Conservation (phyloP, 2,888 invertebrate genomes). For the Gryllus longicercus region DNA sequence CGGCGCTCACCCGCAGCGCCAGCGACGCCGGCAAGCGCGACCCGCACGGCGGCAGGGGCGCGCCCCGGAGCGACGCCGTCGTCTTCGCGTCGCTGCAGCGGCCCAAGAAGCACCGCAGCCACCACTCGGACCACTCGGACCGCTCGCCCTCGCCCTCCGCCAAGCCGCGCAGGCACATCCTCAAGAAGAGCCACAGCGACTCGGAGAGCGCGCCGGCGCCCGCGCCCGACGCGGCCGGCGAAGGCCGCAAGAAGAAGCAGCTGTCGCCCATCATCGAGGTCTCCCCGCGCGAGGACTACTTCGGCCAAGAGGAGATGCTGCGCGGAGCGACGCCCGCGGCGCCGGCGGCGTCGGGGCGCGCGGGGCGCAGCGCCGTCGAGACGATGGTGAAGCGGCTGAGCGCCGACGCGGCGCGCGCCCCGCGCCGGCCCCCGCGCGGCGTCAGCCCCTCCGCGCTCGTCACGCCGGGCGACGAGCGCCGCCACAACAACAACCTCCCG, state of each 20-base stretch:
- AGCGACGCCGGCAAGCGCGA: slow-evolving; percentile 54
- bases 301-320: slow-evolving; percentile 40
- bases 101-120: slow-evolving; percentile 18
- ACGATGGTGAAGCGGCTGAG: slow-evolving; percentile 72
- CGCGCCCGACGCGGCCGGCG: slow-evolving; percentile 40
- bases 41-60: not conserved
- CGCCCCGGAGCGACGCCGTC: not conserved
- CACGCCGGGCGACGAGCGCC: slow-evolving; percentile 57
- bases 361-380: slow-evolving; percentile 67
- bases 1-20: slow-evolving; percentile 44
- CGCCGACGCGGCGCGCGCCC: slow-evolving; percentile 32
- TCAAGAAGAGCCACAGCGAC: slow-evolving; percentile 47
- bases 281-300: slow-evolving; percentile 67
- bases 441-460: slow-evolving; percentile 46
- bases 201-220: slow-evolving; percentile 31
- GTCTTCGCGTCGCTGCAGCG: slow-evolving; percentile 8
- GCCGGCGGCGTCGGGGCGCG: slow-evolving; percentile 44
- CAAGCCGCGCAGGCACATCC: slow-evolving; percentile 29
- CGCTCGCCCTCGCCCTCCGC: slow-evolving; percentile 7
- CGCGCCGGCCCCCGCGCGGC: slow-evolving; percentile 32
- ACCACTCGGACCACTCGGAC: slow-evolving; percentile 48
- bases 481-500: slow-evolving; percentile 70
- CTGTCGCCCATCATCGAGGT: slow-evolving; percentile 78
- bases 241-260: slow-evolving; percentile 61
- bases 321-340: not conserved